Evolutionary conservation across 2,888 invertebrate species (phyloP).

Genomic region (Oeneis ivallda): DNA sequence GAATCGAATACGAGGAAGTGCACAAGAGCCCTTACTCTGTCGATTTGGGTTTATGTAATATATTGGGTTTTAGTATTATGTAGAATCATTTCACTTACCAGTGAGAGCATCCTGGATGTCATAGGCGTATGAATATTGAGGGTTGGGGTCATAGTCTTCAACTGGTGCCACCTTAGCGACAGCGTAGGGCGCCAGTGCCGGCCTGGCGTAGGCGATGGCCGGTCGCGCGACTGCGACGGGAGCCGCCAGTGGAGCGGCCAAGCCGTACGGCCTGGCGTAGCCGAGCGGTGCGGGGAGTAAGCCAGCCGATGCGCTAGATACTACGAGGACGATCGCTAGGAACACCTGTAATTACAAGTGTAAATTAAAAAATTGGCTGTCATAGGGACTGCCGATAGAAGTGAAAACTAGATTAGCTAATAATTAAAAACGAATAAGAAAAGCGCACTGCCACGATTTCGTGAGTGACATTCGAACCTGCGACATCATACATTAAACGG

Average conservation of each 20-base stretch:
- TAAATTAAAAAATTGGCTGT: too few relatives aligned
- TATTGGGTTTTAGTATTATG: too few relatives aligned
- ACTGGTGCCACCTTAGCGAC: slow-evolving; percentile 69
- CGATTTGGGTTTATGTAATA: too few relatives aligned
- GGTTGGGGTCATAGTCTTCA: slow-evolving; percentile 83
- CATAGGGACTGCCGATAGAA: too few relatives aligned
- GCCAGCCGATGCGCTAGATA: slow-evolving; percentile 58
- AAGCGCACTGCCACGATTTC: too few relatives aligned
- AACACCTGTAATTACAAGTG: slow-evolving; percentile 56
- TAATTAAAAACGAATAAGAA: too few relatives aligned
- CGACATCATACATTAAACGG: too few relatives aligned
- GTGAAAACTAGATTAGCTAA: too few relatives aligned
- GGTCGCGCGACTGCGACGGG: slow-evolving; percentile 59
- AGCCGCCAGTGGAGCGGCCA: slow-evolving; percentile 47
- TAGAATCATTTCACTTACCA: slow-evolving; percentile 64
- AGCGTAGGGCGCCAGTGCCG: slow-evolving; percentile 51
- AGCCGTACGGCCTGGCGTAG: slow-evolving; percentile 55
- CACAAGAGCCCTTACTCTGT: too few relatives aligned
- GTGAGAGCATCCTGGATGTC: slow-evolving; percentile 85
- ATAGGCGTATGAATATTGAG: slow-evolving; percentile 86
- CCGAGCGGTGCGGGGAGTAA: slow-evolving; percentile 58
- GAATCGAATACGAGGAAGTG: too few relatives aligned
- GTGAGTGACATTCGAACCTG: too few relatives aligned
- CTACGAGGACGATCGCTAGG: slow-evolving; percentile 59
- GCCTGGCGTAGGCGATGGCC: slow-evolving; percentile 29